phyloP scores from a whole-genome alignment of 2,797 vertebrate species.

The Arremon aurantiirostris region DNA sequence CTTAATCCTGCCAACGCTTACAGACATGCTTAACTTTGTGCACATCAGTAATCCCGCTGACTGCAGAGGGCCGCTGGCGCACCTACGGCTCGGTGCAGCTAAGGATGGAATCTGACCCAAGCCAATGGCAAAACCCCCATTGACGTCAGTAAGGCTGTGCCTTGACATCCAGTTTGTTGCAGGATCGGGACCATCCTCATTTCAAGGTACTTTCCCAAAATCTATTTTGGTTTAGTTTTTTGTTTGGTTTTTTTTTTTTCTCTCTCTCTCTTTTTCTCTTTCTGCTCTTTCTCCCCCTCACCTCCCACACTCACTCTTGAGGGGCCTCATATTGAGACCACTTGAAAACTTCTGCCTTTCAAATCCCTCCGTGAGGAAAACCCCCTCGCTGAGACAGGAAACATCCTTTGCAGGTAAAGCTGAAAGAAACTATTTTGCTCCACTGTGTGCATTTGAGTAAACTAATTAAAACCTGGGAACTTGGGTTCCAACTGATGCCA shows the following conservation, averaged over 20 bases:
- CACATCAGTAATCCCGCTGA: slow-evolving; percentile 28
- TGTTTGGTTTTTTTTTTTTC: background rate
- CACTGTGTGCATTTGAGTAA: slow-evolving; percentile 7
- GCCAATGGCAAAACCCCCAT: background rate
- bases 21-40: slow-evolving; percentile 45
- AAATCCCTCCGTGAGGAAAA: background rate
- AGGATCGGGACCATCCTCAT: slow-evolving; percentile 33
- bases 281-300: slow-evolving; percentile 9
- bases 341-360: slow-evolving; percentile 46
- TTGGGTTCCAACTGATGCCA: background rate
- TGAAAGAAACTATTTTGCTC: slow-evolving; percentile 58
- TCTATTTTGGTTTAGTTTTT: background rate
- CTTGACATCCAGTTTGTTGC: background rate
- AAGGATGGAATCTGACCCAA: background rate
- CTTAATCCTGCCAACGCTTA: slow-evolving; percentile 63
- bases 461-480: slow-evolving; percentile 61
- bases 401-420: slow-evolving; percentile 56
- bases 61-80: background rate
- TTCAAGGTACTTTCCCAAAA: slow-evolving; percentile 42
- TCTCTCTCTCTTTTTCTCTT: background rate
- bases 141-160: slow-evolving; percentile 5
- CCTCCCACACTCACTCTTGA: slow-evolving; percentile 21
- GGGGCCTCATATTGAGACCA: slow-evolving; percentile 43
- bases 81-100: background rate
- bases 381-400: slow-evolving; percentile 14